A percentile compares a stretch with the other conserved stretches of the same genome.
These are phyloP conservation scores for Bos taurus DNA, from an alignment of 2,113 vertebrate genomes.

Conservation along the genomic window ARS-UCD2.0 NC_037349.1:9399001-9399500, in stretches of 20 bases:
- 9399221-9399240: not conserved
- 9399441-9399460: not conserved
- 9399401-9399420: not conserved
- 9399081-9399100: not conserved
- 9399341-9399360: not conserved
- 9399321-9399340: not conserved
- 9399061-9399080: not conserved
- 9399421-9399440: not conserved
- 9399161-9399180: not conserved
- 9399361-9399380: not conserved
- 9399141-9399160: not conserved
- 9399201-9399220: not conserved
- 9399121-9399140: not conserved
- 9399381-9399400: accelerated
- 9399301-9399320: not conserved
- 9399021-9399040: not conserved
- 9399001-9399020: not conserved
- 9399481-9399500: not conserved
- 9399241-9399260: not conserved
- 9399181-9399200: not conserved
- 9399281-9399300: not conserved
- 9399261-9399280: not conserved
- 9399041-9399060: not conserved
- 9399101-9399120: not conserved
- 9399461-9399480: not conserved